A percentile compares a stretch with the other conserved stretches of the same genome.
Evolutionary conservation across 2,797 vertebrate species (phyloP).

Genomic region (Protonibea diacanthus): DNA sequence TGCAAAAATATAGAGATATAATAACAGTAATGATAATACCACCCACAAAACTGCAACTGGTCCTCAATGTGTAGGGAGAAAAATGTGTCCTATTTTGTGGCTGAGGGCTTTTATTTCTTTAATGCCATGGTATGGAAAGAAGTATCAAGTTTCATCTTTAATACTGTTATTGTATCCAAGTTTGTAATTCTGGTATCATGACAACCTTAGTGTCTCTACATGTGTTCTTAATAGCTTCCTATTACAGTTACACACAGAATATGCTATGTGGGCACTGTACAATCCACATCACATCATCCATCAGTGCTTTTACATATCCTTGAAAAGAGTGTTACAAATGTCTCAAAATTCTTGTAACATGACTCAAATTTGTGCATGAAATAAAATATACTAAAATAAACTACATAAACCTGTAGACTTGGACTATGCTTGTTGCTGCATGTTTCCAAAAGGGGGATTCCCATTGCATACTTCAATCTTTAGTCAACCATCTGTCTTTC

Average conservation of each 20-base stretch:
- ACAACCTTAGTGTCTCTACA: background rate
- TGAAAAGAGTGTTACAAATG: background rate
- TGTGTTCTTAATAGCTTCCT: background rate
- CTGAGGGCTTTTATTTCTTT: no score
- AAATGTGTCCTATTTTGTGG: no score
- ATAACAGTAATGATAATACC: no score
- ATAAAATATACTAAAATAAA: background rate
- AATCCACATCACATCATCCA: background rate
- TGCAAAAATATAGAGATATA: no score
- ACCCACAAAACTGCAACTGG: no score
- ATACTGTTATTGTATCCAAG: no score
- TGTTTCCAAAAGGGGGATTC: constrained; percentile 4
- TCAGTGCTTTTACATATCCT: background rate
- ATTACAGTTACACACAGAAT: background rate
- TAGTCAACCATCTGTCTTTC: constrained; percentile 17
- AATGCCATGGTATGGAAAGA: no score
- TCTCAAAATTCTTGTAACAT: background rate
- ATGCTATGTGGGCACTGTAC: background rate
- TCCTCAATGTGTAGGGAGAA: no score
- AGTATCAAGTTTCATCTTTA: no score
- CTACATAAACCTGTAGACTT: background rate
- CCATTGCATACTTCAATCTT: background rate
- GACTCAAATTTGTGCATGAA: background rate
- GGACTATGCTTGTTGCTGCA: background rate
- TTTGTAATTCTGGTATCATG: no score